Evolutionary conservation across 2,113 vertebrate genomes (phyloP), one percentile per base, ranked within the genome.

Genomic region (Alaudala cheleensis): DNA sequence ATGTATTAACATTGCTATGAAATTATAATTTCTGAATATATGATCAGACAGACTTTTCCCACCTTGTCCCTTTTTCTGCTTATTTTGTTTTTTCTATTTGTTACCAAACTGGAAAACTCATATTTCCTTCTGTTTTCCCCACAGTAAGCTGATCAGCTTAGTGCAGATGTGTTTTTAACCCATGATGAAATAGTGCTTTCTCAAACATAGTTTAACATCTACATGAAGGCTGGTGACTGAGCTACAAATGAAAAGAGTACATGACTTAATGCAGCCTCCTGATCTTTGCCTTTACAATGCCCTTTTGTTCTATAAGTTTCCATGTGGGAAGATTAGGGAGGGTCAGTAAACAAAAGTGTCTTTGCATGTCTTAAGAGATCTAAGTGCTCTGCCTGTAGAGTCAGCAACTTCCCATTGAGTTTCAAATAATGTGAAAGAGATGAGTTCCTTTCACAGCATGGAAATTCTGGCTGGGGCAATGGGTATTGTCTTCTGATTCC

Each of bases 281-380:
- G 94, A 77, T 96, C 93, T 95, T 86, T 94, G 82, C 85, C 92
- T 92, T 93, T 88, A 92, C 72, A 96, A 90, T 94, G 86, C 80
- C 86, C 81, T 93, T 96, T 96, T 96, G 92, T 96, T 94, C 95
- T 73, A 53, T 93, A 90, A 94, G 17, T 81, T 95, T 95, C 92
- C 88, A 93, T 79, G 84, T 85, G 91, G 73, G 58, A 95, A 95
- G 81, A 91, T 81, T 94, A 92, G 85, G 76, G 40, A 88, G 51
- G 81, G 69, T 76, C 79, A 86, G 90, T 92, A 96, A 96, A 95
- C 92, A 94, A 89, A 93, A 96, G 78, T 50, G 37, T 47, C 86
- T 93, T 96, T 95, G 74, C 84, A 80, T 60, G 85, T 94, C 72
- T 95, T 89, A 81, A 88, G 92, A 89, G 78, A 61, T 42, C 39